A percentile compares a stretch with the other conserved stretches of the same genome.
phyloP scores from a whole-genome alignment of 1,140 invertebrate species.

The Cotesia vestalis region DNA sequence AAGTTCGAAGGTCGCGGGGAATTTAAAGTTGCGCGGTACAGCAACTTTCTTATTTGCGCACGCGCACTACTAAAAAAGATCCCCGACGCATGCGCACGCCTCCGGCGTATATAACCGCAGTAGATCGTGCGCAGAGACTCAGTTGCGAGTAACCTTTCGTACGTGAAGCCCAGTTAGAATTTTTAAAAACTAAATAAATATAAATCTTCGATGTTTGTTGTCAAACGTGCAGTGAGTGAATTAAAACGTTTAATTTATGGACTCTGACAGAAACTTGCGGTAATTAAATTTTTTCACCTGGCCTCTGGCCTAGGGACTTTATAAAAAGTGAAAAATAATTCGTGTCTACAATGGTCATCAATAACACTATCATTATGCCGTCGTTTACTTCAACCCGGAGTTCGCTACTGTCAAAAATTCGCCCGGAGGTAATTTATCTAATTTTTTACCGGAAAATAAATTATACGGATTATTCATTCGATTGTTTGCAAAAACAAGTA shows the following conservation, averaged over 20 bases:
- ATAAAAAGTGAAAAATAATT: neutral
- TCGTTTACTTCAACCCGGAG: conserved; percentile 39
- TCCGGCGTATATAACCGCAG: neutral
- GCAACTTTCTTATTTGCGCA: neutral
- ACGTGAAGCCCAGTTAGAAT: too few relatives aligned
- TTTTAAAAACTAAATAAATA: too few relatives aligned
- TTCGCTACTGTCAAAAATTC: conserved; percentile 34
- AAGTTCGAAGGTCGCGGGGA: conserved; percentile 57
- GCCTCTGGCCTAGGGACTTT: neutral
- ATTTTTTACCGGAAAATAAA: conserved; percentile 17
- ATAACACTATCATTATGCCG: conserved; percentile 39
- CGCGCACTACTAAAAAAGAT: conserved; percentile 7
- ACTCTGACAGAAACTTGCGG: too few relatives aligned
- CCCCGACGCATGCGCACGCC: conserved; percentile 9
- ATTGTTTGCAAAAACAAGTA: too few relatives aligned
- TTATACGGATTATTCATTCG: neutral
- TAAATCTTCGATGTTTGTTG: too few relatives aligned
- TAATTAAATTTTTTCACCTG: too few relatives aligned
- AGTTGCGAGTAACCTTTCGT: too few relatives aligned
- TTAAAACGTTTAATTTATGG: too few relatives aligned
- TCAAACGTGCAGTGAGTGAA: too few relatives aligned
- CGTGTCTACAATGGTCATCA: conserved; percentile 36
- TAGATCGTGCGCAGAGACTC: neutral
- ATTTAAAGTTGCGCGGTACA: conserved; percentile 23
- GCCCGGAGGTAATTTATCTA: conserved; percentile 30